Evolutionary conservation across 2,888 invertebrate genomes (phyloP).

Genomic region (Caenorhabditis zanzibari): DNA sequence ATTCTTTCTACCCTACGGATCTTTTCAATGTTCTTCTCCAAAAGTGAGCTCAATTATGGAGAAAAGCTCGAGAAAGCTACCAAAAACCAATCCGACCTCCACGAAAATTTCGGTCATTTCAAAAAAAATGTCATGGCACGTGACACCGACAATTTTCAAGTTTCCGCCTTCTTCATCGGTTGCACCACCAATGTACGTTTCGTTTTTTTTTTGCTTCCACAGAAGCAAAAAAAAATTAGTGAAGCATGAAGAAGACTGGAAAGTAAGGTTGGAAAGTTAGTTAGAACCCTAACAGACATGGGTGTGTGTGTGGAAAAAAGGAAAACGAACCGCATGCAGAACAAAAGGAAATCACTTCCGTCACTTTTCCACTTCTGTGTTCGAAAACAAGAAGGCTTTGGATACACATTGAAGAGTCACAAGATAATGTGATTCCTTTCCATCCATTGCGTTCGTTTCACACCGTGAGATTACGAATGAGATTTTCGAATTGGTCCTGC

Average conservation of each 20-base stretch:
- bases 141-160: conserved; percentile 41
- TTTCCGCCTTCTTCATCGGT: conserved; percentile 15
- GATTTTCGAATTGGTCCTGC: conserved; percentile 37
- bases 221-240: conserved; percentile 48
- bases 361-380: conserved; percentile 29
- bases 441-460: conserved; percentile 8
- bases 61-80: conserved; percentile 3
- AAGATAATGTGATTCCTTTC: conserved; percentile 45
- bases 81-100: conserved; percentile 32
- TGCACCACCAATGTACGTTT: conserved; percentile 21
- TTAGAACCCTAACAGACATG: conserved; percentile 26
- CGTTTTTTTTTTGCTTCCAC: conserved; percentile 4
- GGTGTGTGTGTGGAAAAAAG: conserved; percentile 16
- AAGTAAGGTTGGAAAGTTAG: conserved; percentile 33
- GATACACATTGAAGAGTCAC: conserved; percentile 34
- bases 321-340: conserved; percentile 44
- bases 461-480: conserved; percentile 17
- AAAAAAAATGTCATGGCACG: conserved; percentile 55
- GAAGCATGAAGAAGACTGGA: conserved; percentile 48
- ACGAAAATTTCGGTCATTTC: conserved; percentile 31
- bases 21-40: not conserved
- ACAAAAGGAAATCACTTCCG: conserved; percentile 58
- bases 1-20: not conserved
- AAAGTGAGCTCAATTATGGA: not conserved
- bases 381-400: conserved; percentile 35